Evolutionary conservation across 2,113 vertebrate species (phyloP), one percentile per base, ranked within the genome.

Genomic region (pig (Sus scrofa)): DNA sequence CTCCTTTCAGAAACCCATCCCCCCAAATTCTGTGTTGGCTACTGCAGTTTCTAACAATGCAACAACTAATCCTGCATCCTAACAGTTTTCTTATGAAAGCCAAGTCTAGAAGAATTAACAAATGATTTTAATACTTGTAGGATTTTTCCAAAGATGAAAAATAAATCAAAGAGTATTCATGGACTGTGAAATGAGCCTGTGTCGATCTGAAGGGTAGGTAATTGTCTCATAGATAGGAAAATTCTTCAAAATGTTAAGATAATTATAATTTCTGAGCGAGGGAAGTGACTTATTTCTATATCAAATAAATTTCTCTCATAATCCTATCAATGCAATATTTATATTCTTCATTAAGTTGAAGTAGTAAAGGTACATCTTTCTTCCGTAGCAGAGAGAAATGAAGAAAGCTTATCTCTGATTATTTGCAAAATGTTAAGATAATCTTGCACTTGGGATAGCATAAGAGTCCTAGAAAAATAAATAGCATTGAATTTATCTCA

Each of bases 391-490:
- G 34, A 50, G 13, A 79, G 32, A 79, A 94, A 81, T 71, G 20
- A 96, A 75, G 50, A 93, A 93, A 60, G 39, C n/a, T n/a, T 83
- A 84, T 19, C 18, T 91, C 86, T 85, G 54, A 58, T 78, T 87
- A 63, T 78, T 85, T 77, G 74, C 19, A 62, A 75, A 77, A 71
- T 86, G 14, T 54, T 73, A 82, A 86, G 73, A 65, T 94, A 39
- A 95, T 75, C 65, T 89, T 91, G 58, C 86, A 73, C 63, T 83
- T 84, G 74, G 68, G 54, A 89, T 75, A 89, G 54, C 26, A 62
- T 68, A n/a, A 89, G 44, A 91, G 74, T 82, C 86, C 60, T 92
- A 91, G 67, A 93, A 93, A 94, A 93, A 81, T 50, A 77, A 91
- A 83, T n/a, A 82, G 60, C 24, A 4, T 67, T 77, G 56, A 62